These are phyloP conservation scores for Erynnis tages DNA, from an alignment of 2,888 invertebrate genomes.

Conservation along the genomic window DNA sequence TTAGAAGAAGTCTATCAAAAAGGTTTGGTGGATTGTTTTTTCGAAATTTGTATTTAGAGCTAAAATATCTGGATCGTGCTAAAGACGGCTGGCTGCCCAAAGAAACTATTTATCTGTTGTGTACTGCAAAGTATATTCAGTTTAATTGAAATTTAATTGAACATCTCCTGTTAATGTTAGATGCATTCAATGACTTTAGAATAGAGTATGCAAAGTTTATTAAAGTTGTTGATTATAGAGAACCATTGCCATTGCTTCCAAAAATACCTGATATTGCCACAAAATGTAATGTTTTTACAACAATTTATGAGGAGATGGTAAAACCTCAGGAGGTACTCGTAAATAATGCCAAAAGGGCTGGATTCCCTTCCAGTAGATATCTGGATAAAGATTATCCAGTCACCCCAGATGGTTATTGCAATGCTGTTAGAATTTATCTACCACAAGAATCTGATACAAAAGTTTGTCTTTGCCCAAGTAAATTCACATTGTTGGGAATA, in stretches of 20 bases:
- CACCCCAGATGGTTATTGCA: conserved; percentile 41
- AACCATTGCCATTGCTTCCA: conserved; percentile 45
- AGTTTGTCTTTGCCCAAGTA: conserved; percentile 42
- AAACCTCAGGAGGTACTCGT: conserved; percentile 38
- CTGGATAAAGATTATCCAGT: conserved; percentile 44
- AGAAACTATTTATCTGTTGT: conserved; percentile 55
- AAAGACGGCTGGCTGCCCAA: conserved; percentile 61
- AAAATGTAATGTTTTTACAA: conserved; percentile 42
- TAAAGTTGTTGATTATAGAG: conserved; percentile 53
- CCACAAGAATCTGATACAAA: conserved; percentile 46
- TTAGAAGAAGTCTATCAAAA: conserved; percentile 44
- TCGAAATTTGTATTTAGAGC: conserved; percentile 36
- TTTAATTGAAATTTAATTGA: conserved; percentile 56
- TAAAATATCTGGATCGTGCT: conserved; percentile 46
- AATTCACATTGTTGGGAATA: conserved; percentile 39
- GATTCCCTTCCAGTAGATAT: conserved; percentile 49
- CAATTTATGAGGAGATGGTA: conserved; percentile 51
- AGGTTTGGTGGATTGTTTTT: conserved; percentile 39
- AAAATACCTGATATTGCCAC: conserved; percentile 46
- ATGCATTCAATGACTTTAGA: conserved; percentile 51
- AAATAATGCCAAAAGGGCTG: conserved; percentile 38
- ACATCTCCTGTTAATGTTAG: conserved; percentile 53
- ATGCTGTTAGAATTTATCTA: conserved; percentile 39
- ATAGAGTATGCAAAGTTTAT: conserved; percentile 64
- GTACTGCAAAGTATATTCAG: conserved; percentile 47